These are phyloP conservation scores for Egretta garzetta DNA, from an alignment of 2,113 vertebrate species.

Conservation along the genomic window DNA sequence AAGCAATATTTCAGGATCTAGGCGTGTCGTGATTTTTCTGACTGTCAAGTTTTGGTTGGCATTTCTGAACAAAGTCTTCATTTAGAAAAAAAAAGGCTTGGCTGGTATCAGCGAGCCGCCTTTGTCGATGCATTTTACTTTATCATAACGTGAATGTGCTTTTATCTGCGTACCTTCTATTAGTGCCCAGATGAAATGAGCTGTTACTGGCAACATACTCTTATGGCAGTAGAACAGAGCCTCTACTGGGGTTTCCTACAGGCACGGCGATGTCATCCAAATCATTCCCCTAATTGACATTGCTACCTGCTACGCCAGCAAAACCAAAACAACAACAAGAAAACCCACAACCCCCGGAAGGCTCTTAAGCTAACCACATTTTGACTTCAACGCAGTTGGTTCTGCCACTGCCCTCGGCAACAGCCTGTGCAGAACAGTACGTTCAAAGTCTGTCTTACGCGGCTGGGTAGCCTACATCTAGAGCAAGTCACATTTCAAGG, in stretches of 20 bases:
- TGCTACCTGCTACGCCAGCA: not conserved
- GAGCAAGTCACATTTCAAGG: not conserved
- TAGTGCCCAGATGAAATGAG: not conserved
- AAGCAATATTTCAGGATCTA: not conserved
- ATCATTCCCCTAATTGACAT: not conserved
- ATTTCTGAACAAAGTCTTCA: not conserved
- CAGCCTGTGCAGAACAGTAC: not conserved
- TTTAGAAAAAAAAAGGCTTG: not conserved
- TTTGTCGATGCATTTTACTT: not conserved
- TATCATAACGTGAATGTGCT: not conserved
- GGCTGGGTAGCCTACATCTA: not conserved
- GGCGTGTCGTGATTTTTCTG: not conserved
- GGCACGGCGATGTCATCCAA: not conserved
- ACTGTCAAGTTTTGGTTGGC: not conserved
- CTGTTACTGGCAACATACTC: not conserved
- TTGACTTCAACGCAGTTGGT: not conserved
- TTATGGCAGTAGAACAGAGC: not conserved
- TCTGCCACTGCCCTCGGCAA: not conserved
- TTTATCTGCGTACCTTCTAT: not conserved
- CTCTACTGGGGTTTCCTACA: not conserved
- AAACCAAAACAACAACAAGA: not conserved
- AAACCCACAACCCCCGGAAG: not conserved
- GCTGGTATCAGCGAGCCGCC: not conserved
- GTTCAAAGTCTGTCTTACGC: fast-evolving
- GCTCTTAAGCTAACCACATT: not conserved